phyloP scores from a whole-genome alignment of 2,888 invertebrate species.

The Drosophila multiciliata region DNA sequence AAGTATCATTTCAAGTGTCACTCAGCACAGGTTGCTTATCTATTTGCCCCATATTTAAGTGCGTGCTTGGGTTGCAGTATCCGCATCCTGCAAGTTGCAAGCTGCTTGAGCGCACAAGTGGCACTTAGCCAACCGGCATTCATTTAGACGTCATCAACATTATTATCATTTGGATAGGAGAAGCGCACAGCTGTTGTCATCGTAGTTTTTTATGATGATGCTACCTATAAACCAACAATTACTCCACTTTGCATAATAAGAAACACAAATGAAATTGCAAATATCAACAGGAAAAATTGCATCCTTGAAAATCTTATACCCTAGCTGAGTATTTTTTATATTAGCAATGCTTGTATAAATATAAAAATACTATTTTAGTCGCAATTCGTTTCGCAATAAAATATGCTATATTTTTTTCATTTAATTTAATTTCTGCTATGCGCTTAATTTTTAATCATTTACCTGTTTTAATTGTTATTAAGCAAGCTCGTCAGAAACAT shows the following conservation, averaged over 20 bases:
- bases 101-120: conserved; percentile 52
- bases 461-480: not conserved
- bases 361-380: not conserved
- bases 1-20: conserved; percentile 66
- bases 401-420: no score
- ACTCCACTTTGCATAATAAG: conserved; percentile 71
- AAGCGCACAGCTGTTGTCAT: conserved; percentile 31
- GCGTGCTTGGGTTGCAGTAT: conserved; percentile 42
- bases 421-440: not conserved
- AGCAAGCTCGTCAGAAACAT: not conserved
- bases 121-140: conserved; percentile 55
- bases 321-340: not conserved
- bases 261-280: conserved; percentile 14
- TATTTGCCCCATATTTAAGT: conserved; percentile 6
- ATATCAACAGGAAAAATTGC: not conserved
- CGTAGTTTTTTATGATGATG: conserved; percentile 58
- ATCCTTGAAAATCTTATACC: not conserved
- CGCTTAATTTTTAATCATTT: not conserved
- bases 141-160: conserved; percentile 38
- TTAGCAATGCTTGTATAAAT: not conserved
- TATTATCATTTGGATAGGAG: conserved; percentile 11
- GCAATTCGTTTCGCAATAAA: not conserved
- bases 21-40: conserved; percentile 52
- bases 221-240: conserved; percentile 65
- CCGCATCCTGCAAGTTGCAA: conserved; percentile 70